Base-by-base conservation (phyloP, 92 coral and sea anemone genomes). In the Pocillopora grandis region DNA sequence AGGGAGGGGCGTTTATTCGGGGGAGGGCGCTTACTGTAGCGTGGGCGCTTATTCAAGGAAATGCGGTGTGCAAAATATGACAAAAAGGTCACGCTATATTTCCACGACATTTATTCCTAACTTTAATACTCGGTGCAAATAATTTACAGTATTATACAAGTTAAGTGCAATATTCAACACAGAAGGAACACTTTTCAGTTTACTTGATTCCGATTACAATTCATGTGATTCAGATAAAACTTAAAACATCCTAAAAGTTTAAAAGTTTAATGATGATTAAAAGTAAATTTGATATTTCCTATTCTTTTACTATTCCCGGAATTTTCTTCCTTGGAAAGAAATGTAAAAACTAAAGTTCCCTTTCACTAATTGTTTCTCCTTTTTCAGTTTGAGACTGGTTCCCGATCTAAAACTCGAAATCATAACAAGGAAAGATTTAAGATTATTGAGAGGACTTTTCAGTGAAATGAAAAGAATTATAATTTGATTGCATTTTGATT, bases 121-220 rank as follows among this genome's bases (percentile, higher is more conserved):
- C 66, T 21, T 23, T 19, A 23, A 35, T n/a, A 58, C 69, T 18
- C n/a, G 17, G 49, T 81, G 71, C 27, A n/a, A 70, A 81, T 70
- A 81, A 81, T 71, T 70, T 81, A 81, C 74, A 71, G 42, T 60
- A 71, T 66, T 37, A 55, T 70, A 71, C 62, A 80, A 55, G 58
- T 27, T n/a, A 69, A 70, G 52, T 31, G 69, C 19, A 0, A 59
- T 2, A 33, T 42, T 58, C 0, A 12, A 10, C 36, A 33, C 31
- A 70, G 15, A 71, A n/a, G 85, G 58, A 59, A 35, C 71, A 80
- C 10, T 36, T 69, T 52, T 58, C 64, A 2, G 35, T 15, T 16
- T 62, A 27, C 18, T 36, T n/a, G 14, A 9, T 19, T 33, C n/a
- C 49, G 12, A 42, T 8, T 19, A 19, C 15, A 67, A 15, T 17